Conservation (phyloP, 2,888 invertebrate species). For the Lingula anatina region DNA sequence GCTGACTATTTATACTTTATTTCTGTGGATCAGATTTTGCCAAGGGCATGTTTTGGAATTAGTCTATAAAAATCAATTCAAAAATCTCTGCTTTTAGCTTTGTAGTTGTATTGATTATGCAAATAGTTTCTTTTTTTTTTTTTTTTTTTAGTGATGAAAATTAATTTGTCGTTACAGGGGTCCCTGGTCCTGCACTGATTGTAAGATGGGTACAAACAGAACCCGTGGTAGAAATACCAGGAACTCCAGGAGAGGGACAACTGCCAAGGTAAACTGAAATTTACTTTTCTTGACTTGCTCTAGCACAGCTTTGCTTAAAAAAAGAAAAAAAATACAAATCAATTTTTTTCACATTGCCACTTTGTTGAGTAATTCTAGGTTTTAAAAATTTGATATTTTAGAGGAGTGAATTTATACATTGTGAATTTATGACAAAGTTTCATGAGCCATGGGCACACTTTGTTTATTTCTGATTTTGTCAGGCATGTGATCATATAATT, state of each 20-base stretch:
- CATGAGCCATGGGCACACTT: no score
- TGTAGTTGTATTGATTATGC: background rate
- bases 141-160: no score
- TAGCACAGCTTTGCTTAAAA: background rate
- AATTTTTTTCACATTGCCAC: no score
- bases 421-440: no score
- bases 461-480: no score
- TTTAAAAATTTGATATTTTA: no score
- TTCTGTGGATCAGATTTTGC: no score
- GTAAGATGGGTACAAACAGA: constrained; percentile 28
- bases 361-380: no score
- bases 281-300: background rate
- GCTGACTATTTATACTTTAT: no score
- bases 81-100: background rate
- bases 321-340: constrained; percentile 10
- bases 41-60: background rate
- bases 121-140: constrained; percentile 1
- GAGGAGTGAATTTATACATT: no score
- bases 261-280: background rate
- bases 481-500: no score
- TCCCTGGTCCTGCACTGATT: constrained; percentile 42
- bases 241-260: constrained; percentile 9
- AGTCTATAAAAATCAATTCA: background rate
- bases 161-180: no score
- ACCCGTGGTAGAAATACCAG: constrained; percentile 3